Evolutionary conservation across 1,140 invertebrate genomes (phyloP), one percentile per base, ranked within the genome.

Genomic region (Teleogryllus occipitalis): DNA sequence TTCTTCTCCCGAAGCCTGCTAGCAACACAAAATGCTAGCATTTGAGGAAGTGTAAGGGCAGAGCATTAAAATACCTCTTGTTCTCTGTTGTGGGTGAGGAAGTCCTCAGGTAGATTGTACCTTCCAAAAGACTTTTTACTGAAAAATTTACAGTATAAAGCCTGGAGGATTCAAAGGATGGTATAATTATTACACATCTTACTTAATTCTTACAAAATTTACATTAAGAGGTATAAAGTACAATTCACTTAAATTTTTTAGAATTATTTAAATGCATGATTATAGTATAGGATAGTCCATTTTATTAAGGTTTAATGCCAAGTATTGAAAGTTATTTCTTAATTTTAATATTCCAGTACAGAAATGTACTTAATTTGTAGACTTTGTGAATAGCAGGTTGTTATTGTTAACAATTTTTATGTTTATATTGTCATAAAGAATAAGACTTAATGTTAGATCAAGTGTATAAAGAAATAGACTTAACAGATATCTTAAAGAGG

Each of bases 361-460:
- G 54, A 65, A 65, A 65, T 65, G 54, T 65, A 65, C 54, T 65
- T 65, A 65, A 65, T 65, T 65, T 65, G 54, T 65, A 65, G 54
- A 10, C 18, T 65, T 65, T 65, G 54, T 65, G 54, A 65, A 65
- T 65, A 65, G 54, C 54, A 65, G 10, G 18, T 65, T 65, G 54
- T 65, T 65, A 65, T 65, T 65, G 54, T 65, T 65, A 65, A 65
- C 54, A 65, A 65, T 65, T 10, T 65, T 65, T 65, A 65, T 65
- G 54, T 65, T 65, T 65, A 65, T 65, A 65, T 65, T 65, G 18
- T 65, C 10, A 65, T 39, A 39, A 39, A 14, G 54, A 3, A 65
- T 65, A 65, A 65, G 54, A 65, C 54, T 65, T 65, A 14, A 65
- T 65, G 54, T 14, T 65, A 65, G 54, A 2, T 65, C 2, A 65